Evolutionary conservation across 2,113 vertebrate species (phyloP), one percentile per base, ranked within the genome.

Genomic region (Psittacus erithacus): DNA sequence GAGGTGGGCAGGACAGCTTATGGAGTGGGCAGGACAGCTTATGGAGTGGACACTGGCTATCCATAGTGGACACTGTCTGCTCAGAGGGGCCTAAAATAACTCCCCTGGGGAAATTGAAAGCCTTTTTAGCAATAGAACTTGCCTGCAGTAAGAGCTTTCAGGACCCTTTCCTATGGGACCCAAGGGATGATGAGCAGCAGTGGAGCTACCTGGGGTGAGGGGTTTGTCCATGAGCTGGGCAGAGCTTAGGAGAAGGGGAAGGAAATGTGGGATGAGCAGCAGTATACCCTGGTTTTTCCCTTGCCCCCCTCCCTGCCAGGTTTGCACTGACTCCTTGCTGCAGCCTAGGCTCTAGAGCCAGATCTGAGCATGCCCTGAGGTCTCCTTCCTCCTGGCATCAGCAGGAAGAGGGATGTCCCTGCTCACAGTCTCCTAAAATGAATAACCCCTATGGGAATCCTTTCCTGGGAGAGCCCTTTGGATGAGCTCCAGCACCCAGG

Each of bases 311-410:
- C 3, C 38, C 33, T 52, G 24, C 44, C 28, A 41, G 2, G 7
- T 17, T 55, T 31, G 23, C n/a, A 14, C 33, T 22, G 44, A n/a
- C 9, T 18, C 20, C 22, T 29, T 46, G 20, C 63, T 79, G 64
- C 57, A 71, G 68, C 46, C 13, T 33, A 8, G 27, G 55, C 33
- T 67, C 4, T 27, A 69, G 33, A 65, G 35, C 20, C 59, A 76
- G 35, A 7, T 43, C 17, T 10, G n/a, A 28, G 7, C 13, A 10
- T 10, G 4, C 12, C 33, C 33, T 0, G 0, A 44, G 31, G 11
- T 41, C 67, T 22, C 44, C 35, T 35, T 71, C 52, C 31, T 74
- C 67, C 31, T 0, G 0, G 41, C 29, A 19, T 60, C 31, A 3
- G 4, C 1, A 35, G 71, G 39, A 68, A 38, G 23, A 20, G 18